A percentile compares a stretch with the other conserved stretches of the same genome.
Conservation (phyloP, 2,888 invertebrate species). For the Xestia rhomboidea region DNA sequence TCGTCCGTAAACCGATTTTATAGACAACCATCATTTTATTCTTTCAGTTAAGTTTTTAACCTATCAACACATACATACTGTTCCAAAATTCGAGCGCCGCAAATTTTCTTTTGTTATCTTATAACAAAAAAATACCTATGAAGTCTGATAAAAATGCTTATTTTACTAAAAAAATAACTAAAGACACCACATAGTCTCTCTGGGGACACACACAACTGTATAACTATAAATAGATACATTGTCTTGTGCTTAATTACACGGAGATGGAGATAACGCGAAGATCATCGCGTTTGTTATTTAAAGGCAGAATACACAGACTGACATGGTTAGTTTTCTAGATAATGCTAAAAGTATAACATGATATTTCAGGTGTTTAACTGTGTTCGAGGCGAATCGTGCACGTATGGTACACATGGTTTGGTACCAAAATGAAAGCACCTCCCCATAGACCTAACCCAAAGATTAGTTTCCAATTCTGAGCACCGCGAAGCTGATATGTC, state of each 20-base stretch:
- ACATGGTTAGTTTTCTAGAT: not conserved
- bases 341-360: constrained; percentile 1
- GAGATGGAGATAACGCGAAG: constrained; percentile 42
- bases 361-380: not conserved
- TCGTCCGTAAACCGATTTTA: too few relatives aligned
- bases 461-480: not conserved
- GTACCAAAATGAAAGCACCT: not conserved
- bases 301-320: not conserved
- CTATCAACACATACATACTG: too few relatives aligned
- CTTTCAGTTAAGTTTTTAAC: too few relatives aligned
- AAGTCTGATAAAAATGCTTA: constrained; percentile 17
- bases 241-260: constrained; percentile 33
- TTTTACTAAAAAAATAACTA: not conserved
- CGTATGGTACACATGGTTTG: not conserved
- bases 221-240: constrained; percentile 2
- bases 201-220: constrained; percentile 3
- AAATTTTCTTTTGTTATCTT: not conserved
- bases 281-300: constrained; percentile 26
- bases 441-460: not conserved
- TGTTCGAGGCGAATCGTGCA: not conserved
- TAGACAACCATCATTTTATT: too few relatives aligned
- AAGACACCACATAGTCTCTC: constrained; percentile 12
- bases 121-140: not conserved
- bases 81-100: not conserved
- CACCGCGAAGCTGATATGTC: not conserved